phyloP scores from a whole-genome alignment of 1,140 invertebrate genomes.

The Anadara kagoshimensis region DNA sequence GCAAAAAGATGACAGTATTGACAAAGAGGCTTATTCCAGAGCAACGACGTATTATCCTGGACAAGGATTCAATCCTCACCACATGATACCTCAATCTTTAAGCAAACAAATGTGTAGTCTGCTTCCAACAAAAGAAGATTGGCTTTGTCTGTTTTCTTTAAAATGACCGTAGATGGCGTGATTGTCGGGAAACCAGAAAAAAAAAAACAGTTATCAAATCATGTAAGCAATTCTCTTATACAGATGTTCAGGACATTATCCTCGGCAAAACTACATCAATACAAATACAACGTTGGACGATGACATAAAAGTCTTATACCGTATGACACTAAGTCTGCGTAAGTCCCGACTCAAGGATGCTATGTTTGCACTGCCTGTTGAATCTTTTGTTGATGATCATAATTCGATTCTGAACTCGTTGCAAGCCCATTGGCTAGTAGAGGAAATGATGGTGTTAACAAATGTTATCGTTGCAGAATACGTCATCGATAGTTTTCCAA shows the following conservation, averaged over 20 bases:
- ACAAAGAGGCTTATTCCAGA: constrained; percentile 62
- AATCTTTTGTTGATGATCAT: constrained; percentile 32
- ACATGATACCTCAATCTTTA: constrained; percentile 71
- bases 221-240: constrained; percentile 39
- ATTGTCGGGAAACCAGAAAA: constrained; percentile 1
- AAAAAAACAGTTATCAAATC: constrained; percentile 41
- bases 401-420: constrained; percentile 38
- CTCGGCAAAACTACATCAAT: not conserved
- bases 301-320: constrained; percentile 41
- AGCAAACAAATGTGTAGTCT: constrained; percentile 70
- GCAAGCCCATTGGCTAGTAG: constrained; percentile 61
- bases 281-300: constrained; percentile 9
- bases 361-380: constrained; percentile 45
- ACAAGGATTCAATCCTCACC: constrained; percentile 44
- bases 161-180: constrained; percentile 31
- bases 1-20: constrained; percentile 44
- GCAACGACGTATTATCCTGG: constrained; percentile 60
- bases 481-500: not conserved
- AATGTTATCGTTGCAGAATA: constrained; percentile 45
- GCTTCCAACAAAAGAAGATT: constrained; percentile 58
- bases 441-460: constrained; percentile 59
- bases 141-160: constrained; percentile 52
- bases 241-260: constrained; percentile 47
- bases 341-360: constrained; percentile 45
- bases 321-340: constrained; percentile 41